Evolutionary conservation across 2,113 vertebrate genomes (phyloP).

Genomic region (Boulengerochromis microlepis): DNA sequence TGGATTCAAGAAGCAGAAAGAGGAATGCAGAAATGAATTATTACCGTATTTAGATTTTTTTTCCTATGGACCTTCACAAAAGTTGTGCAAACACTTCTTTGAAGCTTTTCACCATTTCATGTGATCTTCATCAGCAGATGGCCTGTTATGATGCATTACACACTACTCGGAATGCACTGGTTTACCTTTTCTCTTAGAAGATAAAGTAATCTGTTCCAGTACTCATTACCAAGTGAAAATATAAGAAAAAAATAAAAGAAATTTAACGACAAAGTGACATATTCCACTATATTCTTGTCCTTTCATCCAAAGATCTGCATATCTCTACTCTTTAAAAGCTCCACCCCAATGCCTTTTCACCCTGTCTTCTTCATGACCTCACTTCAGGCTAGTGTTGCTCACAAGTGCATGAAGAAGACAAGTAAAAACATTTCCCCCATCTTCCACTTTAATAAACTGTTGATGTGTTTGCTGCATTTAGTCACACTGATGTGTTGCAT

Average conservation of each 20-base stretch:
- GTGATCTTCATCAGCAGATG: not conserved
- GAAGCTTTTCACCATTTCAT: not conserved
- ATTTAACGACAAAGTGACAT: not conserved
- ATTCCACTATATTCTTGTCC: not conserved
- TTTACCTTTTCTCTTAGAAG: not conserved
- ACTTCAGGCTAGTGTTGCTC: not conserved
- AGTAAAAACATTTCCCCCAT: rapidly evolving
- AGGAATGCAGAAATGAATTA: not conserved
- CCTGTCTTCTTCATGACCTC: not conserved
- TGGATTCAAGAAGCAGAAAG: not conserved
- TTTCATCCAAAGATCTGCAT: not conserved
- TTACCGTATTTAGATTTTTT: not conserved
- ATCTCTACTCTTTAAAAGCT: not conserved
- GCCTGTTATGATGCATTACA: not conserved
- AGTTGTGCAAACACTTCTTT: not conserved
- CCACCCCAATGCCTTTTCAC: not conserved
- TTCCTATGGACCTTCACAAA: not conserved
- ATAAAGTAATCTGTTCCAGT: not conserved
- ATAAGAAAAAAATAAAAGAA: not conserved
- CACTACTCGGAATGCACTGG: not conserved
- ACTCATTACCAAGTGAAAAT: not conserved
- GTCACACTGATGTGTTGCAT: not conserved
- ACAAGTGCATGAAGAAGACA: not conserved
- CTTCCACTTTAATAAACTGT: not conserved
- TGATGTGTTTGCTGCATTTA: not conserved